phyloP scores from a whole-genome alignment of 2,888 invertebrate genomes.

The Mimachlamys varia region DNA sequence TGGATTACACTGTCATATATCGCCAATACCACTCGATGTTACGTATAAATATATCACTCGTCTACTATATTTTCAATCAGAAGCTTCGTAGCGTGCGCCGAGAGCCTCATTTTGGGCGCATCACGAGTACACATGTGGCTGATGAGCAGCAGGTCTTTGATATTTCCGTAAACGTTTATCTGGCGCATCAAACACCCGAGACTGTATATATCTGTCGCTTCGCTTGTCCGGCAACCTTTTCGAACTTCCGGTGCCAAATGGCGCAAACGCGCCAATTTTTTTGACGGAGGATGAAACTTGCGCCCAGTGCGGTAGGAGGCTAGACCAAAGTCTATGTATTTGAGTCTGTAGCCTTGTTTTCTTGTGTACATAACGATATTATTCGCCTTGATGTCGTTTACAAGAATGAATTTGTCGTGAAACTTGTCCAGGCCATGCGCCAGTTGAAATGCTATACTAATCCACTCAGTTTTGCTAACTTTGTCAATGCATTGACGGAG shows the following conservation, averaged over 20 bases:
- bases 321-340: not conserved
- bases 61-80: constrained; percentile 1
- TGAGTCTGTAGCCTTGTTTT: not conserved
- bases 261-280: constrained; percentile 16
- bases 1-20: no score
- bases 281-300: not conserved
- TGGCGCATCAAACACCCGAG: not conserved
- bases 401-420: not conserved
- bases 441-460: not conserved
- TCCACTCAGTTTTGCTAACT: not conserved
- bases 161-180: not conserved
- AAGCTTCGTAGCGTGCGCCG: not conserved
- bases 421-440: not conserved
- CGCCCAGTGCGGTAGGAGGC: not conserved
- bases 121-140: constrained; percentile 7
- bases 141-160: not conserved
- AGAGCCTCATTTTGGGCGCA: not conserved
- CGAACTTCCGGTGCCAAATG: constrained; percentile 24
- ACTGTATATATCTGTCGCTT: not conserved
- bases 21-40: not conserved
- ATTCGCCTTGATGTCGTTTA: not conserved
- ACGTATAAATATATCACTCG: not conserved
- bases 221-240: not conserved
- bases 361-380: not conserved
- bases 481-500: not conserved